Percentiles rank a stretch among this genome's conserved stretches.
Conservation (phyloP, 2,797 vertebrate species). For the Microctenopoma lineatum region DNA sequence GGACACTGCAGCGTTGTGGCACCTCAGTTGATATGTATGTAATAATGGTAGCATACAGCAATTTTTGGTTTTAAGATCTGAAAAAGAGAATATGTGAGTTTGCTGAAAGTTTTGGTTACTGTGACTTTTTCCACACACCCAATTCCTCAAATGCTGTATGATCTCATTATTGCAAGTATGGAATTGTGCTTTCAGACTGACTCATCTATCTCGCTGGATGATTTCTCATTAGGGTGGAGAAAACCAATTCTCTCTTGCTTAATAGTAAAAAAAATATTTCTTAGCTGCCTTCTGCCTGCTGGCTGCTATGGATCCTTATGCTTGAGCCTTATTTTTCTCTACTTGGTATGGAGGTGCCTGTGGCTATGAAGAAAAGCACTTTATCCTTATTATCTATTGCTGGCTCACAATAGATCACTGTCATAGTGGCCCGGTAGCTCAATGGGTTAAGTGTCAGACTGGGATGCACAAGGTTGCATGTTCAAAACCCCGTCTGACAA, state of each 20-base stretch:
- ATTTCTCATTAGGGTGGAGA: conserved; percentile 75
- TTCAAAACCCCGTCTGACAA: no score
- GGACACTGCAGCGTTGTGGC: neutral
- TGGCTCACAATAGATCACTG: conserved; percentile 42
- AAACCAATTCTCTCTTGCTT: conserved; percentile 73
- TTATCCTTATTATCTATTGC: conserved; percentile 64
- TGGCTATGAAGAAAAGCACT: conserved; percentile 50
- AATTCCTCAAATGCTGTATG: conserved; percentile 63
- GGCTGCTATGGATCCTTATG: conserved; percentile 50
- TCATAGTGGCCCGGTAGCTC: no score
- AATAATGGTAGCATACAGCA: conserved; percentile 30
- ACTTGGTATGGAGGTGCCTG: conserved; percentile 47
- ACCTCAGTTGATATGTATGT: neutral
- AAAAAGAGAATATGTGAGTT: conserved; percentile 28
- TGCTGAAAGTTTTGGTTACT: conserved; percentile 29
- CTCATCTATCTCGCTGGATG: conserved; percentile 71
- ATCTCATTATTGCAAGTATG: conserved; percentile 74
- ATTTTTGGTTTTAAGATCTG: conserved; percentile 42
- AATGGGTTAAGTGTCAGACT: no score
- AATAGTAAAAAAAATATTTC: conserved; percentile 44
- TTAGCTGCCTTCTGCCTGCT: conserved; percentile 45
- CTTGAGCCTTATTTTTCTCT: conserved; percentile 49
- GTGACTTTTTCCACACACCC: conserved; percentile 45
- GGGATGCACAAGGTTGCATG: no score
- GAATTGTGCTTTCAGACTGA: conserved; percentile 72